Conservation (phyloP, 2,888 invertebrate genomes). For the Portevinia maculata region DNA sequence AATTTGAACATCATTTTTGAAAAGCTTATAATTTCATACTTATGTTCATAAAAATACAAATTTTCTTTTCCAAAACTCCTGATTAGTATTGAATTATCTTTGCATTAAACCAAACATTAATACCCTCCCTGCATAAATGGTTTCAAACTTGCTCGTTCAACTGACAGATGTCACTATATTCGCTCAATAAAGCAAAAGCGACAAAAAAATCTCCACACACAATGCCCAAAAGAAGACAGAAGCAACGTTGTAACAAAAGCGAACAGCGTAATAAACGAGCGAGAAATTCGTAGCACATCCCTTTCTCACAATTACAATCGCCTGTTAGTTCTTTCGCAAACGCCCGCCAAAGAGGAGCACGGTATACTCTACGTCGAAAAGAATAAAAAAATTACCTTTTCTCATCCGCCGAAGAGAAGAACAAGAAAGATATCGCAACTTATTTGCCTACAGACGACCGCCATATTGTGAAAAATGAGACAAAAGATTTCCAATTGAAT, state of each 20-base stretch:
- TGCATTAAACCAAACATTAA: too few relatives aligned
- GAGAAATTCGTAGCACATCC: conserved; percentile 75
- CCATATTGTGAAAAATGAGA: conserved; percentile 77
- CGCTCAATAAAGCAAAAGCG: conserved; percentile 7
- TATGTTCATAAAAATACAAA: too few relatives aligned
- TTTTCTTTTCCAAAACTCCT: too few relatives aligned
- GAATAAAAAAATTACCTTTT: conserved; percentile 69
- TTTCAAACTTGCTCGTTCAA: background rate
- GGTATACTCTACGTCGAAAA: conserved; percentile 54
- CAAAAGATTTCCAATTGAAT: conserved; percentile 75
- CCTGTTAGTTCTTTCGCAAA: conserved; percentile 72
- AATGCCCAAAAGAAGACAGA: conserved; percentile 60
- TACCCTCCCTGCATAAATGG: conserved; percentile 12
- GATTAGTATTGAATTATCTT: too few relatives aligned
- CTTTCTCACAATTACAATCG: conserved; percentile 65
- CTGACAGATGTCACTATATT: conserved; percentile 34
- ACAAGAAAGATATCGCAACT: conserved; percentile 75
- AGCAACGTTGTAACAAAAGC: conserved; percentile 46
- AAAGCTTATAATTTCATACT: too few relatives aligned
- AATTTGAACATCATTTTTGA: too few relatives aligned
- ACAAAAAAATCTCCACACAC: conserved; percentile 27
- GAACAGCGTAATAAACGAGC: conserved; percentile 68
- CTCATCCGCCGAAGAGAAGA: conserved; percentile 70
- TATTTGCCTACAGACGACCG: conserved; percentile 71
- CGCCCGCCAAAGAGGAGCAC: conserved; percentile 71